Base-by-base conservation (phyloP, 2,888 invertebrate genomes). In the Argyresthia goedartella region DNA sequence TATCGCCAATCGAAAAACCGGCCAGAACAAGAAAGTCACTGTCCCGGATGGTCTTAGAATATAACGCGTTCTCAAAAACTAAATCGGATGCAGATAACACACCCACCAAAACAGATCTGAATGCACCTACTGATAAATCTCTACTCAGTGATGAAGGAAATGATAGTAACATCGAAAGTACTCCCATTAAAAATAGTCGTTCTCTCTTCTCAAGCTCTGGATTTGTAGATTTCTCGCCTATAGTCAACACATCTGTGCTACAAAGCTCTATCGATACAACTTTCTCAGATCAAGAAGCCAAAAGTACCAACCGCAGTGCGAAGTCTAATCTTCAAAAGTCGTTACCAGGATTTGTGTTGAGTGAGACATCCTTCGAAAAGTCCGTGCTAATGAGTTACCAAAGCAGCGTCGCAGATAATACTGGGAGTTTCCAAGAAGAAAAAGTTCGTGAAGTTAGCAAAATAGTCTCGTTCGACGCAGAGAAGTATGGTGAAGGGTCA, bases 221-320 rank as follows among this genome's bases (percentile, higher is more conserved):
- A 72, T 82, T 85, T 43, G 72, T 84, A 0, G 77, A 80, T 0
- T 63, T 86, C 42, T 86, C 86, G 1, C 86, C 86, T 1, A 86
- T 86, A 53, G 66, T 69, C 10, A 75, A 84, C 58, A 81, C 82
- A 61, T 84, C 86, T 1, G 58, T 85, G 7, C 59, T 86, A 42
- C 73, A 71, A 54, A 81, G 81, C 56, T 74, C 79, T 0, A 60
- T 66, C 14, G 81, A 81, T 43, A 76, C 69, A 33, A 60, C 62
- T 0, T 49, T 74, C 8, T 67, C 70, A 16, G 67, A 68, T 13
- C 69, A 67, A 56, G 66, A 65, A 9, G 49, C 50, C 0, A 68
- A 70, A 60, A 51, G 54, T 34, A 55, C 55, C 1, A 69, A 71
- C 41, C 66, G 63, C 55, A 68, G 61, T 41, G 50, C 54, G 1